Conservation (phyloP, 2,888 invertebrate species). For the Oscheius sp. region DNA sequence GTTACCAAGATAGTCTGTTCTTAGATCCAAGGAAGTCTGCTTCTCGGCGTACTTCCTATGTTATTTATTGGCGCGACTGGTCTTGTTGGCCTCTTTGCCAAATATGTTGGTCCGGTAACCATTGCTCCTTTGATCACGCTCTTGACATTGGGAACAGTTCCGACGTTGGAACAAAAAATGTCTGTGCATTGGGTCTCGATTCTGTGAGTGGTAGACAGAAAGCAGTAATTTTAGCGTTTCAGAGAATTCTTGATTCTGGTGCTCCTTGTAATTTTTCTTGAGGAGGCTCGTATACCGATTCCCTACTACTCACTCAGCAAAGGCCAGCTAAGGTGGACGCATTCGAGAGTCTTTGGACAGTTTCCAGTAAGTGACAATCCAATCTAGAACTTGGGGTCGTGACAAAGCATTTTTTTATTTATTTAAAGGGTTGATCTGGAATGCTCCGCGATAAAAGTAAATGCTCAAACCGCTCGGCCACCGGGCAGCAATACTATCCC, state of each 20-base stretch:
- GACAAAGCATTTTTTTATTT: too few relatives aligned
- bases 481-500: too few relatives aligned
- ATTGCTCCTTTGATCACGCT: slow-evolving; percentile 64
- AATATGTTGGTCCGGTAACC: slow-evolving; percentile 68
- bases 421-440: too few relatives aligned
- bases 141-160: slow-evolving; percentile 60
- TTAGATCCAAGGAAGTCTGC: slow-evolving; percentile 65
- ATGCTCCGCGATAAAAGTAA: too few relatives aligned
- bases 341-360: slow-evolving; percentile 60
- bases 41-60: slow-evolving; percentile 63
- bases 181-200: slow-evolving; percentile 65
- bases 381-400: not conserved
- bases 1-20: not conserved
- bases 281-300: slow-evolving; percentile 60
- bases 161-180: slow-evolving; percentile 59
- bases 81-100: slow-evolving; percentile 49
- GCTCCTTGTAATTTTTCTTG: slow-evolving; percentile 57
- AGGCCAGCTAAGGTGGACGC: slow-evolving; percentile 38
- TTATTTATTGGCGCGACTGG: slow-evolving; percentile 66
- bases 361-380: slow-evolving; percentile 56
- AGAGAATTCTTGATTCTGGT: slow-evolving; percentile 62
- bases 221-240: slow-evolving; percentile 26
- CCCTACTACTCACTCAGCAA: slow-evolving; percentile 49
- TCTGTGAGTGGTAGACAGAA: slow-evolving; percentile 48
- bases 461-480: too few relatives aligned